phyloP scores from a whole-genome alignment of 2,797 vertebrate genomes.

The Hemitrygon akajei region DNA sequence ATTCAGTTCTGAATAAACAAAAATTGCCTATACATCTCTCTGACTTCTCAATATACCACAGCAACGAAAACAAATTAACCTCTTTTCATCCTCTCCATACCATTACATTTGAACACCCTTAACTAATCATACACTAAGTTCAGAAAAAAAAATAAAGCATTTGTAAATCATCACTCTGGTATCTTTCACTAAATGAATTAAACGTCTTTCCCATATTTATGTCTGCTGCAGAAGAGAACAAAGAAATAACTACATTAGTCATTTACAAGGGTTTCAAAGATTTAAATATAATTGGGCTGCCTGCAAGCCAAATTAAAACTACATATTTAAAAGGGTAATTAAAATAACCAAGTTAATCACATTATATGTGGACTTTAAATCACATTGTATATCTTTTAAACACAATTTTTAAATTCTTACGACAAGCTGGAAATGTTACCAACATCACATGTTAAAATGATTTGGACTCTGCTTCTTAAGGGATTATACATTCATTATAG shows the following conservation, averaged over 20 bases:
- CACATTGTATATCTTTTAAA: background rate
- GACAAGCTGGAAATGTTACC: background rate
- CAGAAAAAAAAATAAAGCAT: constrained; percentile 5
- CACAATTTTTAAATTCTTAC: background rate
- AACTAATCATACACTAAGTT: background rate
- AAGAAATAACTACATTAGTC: background rate
- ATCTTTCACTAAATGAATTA: background rate
- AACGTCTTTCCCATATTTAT: background rate
- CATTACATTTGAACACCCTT: constrained; percentile 25
- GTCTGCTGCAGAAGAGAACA: background rate
- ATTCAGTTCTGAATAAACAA: constrained; percentile 53
- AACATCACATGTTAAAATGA: background rate
- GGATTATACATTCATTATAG: background rate
- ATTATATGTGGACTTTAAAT: background rate
- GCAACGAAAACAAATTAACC: constrained; percentile 55
- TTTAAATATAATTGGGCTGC: background rate
- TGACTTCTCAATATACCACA: constrained; percentile 54
- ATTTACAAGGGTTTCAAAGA: constrained; percentile 2
- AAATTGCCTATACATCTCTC: constrained; percentile 55
- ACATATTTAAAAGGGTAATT: background rate
- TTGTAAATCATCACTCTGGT: background rate
- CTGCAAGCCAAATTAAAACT: background rate
- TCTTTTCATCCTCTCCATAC: constrained; percentile 37
- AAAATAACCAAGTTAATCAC: background rate
- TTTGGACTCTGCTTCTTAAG: background rate